phyloP scores from a whole-genome alignment of 2,888 invertebrate species.

The Erynnis tages region DNA sequence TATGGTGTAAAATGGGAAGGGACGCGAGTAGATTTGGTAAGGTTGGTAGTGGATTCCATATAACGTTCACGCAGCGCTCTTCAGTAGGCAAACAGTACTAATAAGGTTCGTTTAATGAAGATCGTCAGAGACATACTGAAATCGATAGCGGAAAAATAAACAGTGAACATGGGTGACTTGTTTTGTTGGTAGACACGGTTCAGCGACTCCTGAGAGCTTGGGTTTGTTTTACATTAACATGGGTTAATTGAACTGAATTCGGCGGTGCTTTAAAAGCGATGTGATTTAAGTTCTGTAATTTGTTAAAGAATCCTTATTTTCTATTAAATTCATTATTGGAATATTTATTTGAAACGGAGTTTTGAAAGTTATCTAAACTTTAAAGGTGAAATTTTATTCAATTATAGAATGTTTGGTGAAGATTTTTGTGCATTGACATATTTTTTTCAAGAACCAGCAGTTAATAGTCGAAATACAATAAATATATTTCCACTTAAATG shows the following conservation, averaged over 20 bases:
- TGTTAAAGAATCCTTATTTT: no score
- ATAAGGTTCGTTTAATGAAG: conserved; percentile 37
- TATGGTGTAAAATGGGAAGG: conserved; percentile 3
- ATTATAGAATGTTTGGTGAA: no score
- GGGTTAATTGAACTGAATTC: conserved; percentile 7
- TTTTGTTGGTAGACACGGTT: conserved; percentile 17
- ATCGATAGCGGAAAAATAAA: conserved; percentile 31
- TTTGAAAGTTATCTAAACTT: no score
- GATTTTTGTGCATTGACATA: no score
- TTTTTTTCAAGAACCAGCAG: no score
- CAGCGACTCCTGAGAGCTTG: conserved; percentile 11
- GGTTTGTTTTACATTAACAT: conserved; percentile 19
- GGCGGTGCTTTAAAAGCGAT: background rate
- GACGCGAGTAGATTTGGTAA: background rate
- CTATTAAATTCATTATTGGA: no score
- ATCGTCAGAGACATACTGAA: conserved; percentile 33
- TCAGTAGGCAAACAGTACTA: conserved; percentile 37
- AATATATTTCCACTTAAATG: no score
- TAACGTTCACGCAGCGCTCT: conserved; percentile 31
- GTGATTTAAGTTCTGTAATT: no score
- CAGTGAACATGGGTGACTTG: conserved; percentile 22
- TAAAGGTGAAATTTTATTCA: no score
- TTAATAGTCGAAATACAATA: no score
- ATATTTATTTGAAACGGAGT: no score
- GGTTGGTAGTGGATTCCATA: conserved; percentile 14